Base-by-base conservation (phyloP, 2,797 vertebrate genomes). In the Cyprinodon diabolis region DNA sequence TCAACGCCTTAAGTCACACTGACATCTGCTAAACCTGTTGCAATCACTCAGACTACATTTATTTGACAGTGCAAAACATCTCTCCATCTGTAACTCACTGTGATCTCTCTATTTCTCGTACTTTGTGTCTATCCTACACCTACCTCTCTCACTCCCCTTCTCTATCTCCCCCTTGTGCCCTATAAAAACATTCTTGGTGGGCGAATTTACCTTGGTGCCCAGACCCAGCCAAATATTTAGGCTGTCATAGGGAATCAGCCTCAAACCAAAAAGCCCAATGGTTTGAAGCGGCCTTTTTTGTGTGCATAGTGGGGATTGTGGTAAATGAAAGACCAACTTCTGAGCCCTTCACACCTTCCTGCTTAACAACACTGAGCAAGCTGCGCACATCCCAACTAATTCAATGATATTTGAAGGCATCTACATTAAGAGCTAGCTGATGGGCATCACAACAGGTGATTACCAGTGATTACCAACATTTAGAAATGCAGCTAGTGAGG, bases 211-310 rank as follows among this genome's bases (percentile, higher is more conserved):
- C 90, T 93, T 90, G 90, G 89, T 92, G 87, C 90, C 87, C 70
- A 70, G 89, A 91, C 85, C 48, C 89, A 84, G 91, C 87, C 91
- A 93, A 94, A 94, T 93, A 93, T 94, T 93, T 94, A 92, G 89
- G 88, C 89, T 93, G 93, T 93, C 93, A 93, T 70, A 82, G 68
- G 68, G 86, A 92, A 92, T 94, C 90, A 92, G 85, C 62, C 80
- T 93, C 91, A 92, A 91, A 87, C 85, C 87, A 83, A 92, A 90
- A 72, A 84, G 87, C 76, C 90, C 75, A 35, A 85, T 62, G 78
- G 84, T 84, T 80, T 74, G 71, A 79, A 71, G 55, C 69, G 55
- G 71, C 54, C 62, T 76, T 74, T 71, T 69, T 71, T 63, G 72
- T 55, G 54, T 58, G 51, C 62, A 52, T 68, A 56, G 40, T 79